These are phyloP conservation scores for Harmothoe impar DNA, from an alignment of 2,888 invertebrate species.

Conservation along the genomic window DNA sequence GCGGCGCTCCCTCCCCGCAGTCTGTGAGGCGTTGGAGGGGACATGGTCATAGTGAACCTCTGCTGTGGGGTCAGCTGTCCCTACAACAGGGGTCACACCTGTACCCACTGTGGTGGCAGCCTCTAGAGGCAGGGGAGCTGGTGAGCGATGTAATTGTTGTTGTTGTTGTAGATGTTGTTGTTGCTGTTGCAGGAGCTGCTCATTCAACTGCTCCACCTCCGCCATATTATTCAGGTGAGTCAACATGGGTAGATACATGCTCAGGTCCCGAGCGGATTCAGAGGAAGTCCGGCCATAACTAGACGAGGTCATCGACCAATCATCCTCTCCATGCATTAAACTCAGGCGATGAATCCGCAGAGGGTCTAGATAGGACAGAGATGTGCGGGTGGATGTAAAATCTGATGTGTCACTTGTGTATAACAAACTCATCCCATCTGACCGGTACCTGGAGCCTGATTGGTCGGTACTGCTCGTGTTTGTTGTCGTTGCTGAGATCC, in stretches of 20 bases:
- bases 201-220: background rate
- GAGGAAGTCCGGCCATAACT: conserved; percentile 29
- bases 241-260: conserved; percentile 36
- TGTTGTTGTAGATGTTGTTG: no score
- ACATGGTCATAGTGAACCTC: conserved; percentile 36
- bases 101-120: background rate
- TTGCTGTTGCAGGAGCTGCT: background rate
- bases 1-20: background rate
- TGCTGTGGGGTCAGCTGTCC: background rate
- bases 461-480: background rate
- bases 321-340: background rate
- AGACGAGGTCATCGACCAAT: conserved; percentile 38
- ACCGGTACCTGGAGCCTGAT: conserved; percentile 19
- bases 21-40: conserved; percentile 8
- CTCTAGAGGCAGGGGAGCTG: background rate
- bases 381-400: background rate
- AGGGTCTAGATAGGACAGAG: conserved; percentile 37
- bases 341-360: background rate
- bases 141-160: background rate
- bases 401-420: conserved; percentile 44
- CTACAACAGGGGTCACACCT: background rate
- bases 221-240: background rate
- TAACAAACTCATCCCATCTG: background rate
- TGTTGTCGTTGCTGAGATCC: background rate
- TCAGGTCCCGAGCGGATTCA: background rate